Base-by-base conservation (phyloP, 1,140 invertebrate species). In the Monomorium pharaonis region DNA sequence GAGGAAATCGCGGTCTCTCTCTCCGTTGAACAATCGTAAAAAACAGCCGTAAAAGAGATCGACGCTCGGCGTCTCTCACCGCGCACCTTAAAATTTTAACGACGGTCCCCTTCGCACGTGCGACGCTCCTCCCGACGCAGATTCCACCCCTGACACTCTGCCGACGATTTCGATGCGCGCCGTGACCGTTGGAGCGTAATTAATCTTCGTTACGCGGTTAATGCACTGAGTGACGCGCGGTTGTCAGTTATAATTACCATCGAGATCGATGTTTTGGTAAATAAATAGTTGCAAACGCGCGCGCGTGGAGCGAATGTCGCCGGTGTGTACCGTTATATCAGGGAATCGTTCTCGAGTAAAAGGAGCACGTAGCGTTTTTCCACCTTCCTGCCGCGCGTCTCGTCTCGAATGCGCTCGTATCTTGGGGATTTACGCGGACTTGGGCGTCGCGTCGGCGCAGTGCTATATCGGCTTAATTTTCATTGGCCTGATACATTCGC, bases 41-140 rank as follows among this genome's bases (percentile, higher is more conserved):
- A 89, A 89, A 49, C 37, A n/a, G 21, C 51, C 56, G 69, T 89
- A 80, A 89, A 74, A 84, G 51, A 51, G 33, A 78, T n/a, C 58
- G 49, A 72, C 58, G 37, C 24, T 42, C 44, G 21, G n/a, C 24
- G 27, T 56, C 44, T 27, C 65, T 63, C 47, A 49, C 37, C 42
- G 33, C 7, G 42, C 72, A 37, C 0, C 24, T n/a, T 47, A 76
- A 21, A 51, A 63, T 65, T 84, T 84, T 54, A 74, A 62, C 69
- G 37, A 47, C 4, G 2, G 7, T 37, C 30, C 47, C 12, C 62
- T 84, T 63, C 33, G 60, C 37, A 67, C 37, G 21, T 3, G 51
- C 51, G 51, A 44, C 10, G 51, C n/a, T 21, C 6, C n/a, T 24
- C 2, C 7, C 37, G n/a, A 44, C 5, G 16, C 30, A 37, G 24